A percentile compares a stretch with the other conserved stretches of the same genome.
Conservation (phyloP, 2,797 vertebrate species). For the Mormyrus proboscirostris region DNA sequence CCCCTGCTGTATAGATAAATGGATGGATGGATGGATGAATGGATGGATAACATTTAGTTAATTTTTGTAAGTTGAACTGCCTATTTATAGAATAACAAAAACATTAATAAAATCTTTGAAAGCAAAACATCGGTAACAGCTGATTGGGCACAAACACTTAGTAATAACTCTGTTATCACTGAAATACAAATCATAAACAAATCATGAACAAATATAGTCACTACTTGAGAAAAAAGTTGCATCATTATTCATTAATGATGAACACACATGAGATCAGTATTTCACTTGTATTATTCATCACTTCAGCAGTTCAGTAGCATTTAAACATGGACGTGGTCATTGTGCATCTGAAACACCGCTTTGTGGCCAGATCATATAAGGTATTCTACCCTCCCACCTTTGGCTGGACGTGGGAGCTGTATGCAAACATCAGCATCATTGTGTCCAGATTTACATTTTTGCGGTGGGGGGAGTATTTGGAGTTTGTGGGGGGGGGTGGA, state of each 20-base stretch:
- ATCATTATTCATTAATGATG: background rate
- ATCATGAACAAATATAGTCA: background rate
- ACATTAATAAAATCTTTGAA: background rate
- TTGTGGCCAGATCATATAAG: background rate
- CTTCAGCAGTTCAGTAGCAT: background rate
- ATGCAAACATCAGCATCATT: background rate
- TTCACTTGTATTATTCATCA: background rate
- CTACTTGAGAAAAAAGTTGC: background rate
- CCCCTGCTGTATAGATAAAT: background rate
- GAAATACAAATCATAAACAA: background rate
- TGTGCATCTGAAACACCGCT: background rate
- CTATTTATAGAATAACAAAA: background rate
- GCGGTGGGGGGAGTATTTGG: background rate
- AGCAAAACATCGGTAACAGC: background rate
- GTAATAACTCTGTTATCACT: background rate
- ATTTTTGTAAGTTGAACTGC: background rate
- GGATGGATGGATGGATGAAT: background rate
- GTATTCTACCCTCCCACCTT: background rate
- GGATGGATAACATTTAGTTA: background rate
- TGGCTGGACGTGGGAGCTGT: background rate
- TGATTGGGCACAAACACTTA: background rate
- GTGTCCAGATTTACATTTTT: background rate
- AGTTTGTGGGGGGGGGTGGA: background rate
- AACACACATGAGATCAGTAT: background rate
- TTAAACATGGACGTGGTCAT: background rate